Evolutionary conservation across 2,113 vertebrate genomes (phyloP), one percentile per base, ranked within the genome.

Genomic region (Macquaria australasica): DNA sequence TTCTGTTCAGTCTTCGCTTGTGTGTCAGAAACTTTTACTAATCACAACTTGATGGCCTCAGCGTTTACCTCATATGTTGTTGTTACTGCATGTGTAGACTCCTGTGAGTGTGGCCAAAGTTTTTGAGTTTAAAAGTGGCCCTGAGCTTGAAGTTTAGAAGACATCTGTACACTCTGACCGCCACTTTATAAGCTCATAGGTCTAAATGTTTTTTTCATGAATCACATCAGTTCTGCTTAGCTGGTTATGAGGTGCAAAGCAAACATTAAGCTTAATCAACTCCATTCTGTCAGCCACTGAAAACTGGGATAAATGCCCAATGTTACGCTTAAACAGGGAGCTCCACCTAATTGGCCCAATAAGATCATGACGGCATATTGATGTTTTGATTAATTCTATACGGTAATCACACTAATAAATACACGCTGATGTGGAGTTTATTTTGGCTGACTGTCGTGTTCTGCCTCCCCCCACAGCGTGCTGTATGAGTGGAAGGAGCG

Each of bases 401-500:
- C 5, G 0, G 31, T 59, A 53, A 74, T 87, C 51, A n/a, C 59
- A 34, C 56, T 55, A 43, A 70, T 55, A 67, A 23, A 23, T 31
- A 34, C 69, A 37, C 20, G 10, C 6, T 7, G 10, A 28, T 55
- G 53, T 77, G 31, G 31, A 21, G 34, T 63, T 75, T 28, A 73
- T 9, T 51, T 58, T 81, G 51, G 37, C 81, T 87, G 28, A 64
- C 62, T 16, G 16, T n/a, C 8, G 1, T 28, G 8, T 25, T 62
- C 16, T 68, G 15, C 45, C 68, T 62, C 66, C 15, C 28, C 34
- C 11, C 43, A 0, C 78, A 99, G 98, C n/a, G 97, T 99, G 80
- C 94, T 99, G 68, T 99, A 97, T 41, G 98, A 99, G 91, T 98
- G 98, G 96, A 99, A 98, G 84, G 98, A 99, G 92, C 96, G 98